Evolutionary conservation across 2,797 vertebrate species (phyloP), one percentile per base, ranked within the genome.

Genomic region (Sebastes trivittatus): DNA sequence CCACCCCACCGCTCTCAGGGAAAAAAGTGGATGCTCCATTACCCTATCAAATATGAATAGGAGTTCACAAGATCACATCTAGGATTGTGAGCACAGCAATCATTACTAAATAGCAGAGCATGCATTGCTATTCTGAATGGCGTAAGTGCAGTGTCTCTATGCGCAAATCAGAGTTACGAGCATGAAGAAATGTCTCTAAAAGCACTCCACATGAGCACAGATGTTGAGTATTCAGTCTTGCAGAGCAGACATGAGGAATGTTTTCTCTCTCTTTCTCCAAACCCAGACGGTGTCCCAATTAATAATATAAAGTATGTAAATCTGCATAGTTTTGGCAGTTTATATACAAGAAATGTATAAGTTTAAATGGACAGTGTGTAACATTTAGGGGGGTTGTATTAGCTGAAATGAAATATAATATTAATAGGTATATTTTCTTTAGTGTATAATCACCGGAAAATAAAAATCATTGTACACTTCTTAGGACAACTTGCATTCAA

Each of bases 31-130:
- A 88, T 85, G 82, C 89, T 84, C 72, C 89, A 91, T 89, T 92
- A 87, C 79, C 74, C 78, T 59, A 91, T 93, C 88, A 90, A 89
- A 91, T 87, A 84, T 90, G 85, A 90, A 92, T 82, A 72, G 82
- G 67, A 79, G 80, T 88, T 93, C 78, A 78, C 77, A 81, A 84
- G 83, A 88, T 92, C 73, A 75, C 77, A 87, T 90, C 63, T 58
- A 76, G 66, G 85, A 88, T 78, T 86, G 73, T 73, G 78, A 78
- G 81, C 76, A 61, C 49, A 49, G 87, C 79, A 84, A 80, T 88
- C 77, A 86, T 70, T 72, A 59, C 86, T 83, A 78, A 92, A 89
- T 83, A 85, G 81, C 78, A 75, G 75, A 23, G 46, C n/a, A 11
- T 72, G 59, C 42, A 30, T 30, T 75, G 77, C 66, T 78, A 29